Percentiles rank a stretch among this genome's conserved stretches.
Conservation (phyloP, 2,888 invertebrate species). For the Gastracanthus pulcherrimus region DNA sequence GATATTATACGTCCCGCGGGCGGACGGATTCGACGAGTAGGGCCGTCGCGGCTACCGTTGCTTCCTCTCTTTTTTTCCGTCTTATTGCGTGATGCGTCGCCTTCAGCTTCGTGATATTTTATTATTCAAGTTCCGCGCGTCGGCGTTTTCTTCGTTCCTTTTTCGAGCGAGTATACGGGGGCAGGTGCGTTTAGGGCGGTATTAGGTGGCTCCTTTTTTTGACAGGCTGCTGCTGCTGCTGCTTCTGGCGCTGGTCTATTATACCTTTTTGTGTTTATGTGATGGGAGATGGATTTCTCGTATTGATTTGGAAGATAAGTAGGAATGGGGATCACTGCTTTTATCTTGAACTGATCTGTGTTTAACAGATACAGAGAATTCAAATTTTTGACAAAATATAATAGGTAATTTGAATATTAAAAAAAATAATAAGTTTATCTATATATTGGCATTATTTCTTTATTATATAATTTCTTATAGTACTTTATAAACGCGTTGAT, state of each 20-base stretch:
- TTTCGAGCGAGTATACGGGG: neutral
- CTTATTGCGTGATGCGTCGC: neutral
- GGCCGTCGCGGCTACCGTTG: no score
- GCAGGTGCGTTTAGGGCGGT: neutral
- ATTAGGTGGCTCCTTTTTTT: neutral
- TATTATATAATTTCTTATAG: no score
- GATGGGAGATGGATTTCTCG: neutral
- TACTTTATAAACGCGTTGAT: no score
- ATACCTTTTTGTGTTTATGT: neutral
- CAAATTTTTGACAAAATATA: no score
- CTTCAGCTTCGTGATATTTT: neutral
- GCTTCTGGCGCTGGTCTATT: neutral
- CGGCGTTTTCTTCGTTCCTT: neutral
- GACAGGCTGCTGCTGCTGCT: neutral
- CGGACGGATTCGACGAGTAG: constrained; percentile 23
- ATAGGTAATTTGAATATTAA: no score
- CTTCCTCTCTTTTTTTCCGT: neutral
- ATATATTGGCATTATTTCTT: no score
- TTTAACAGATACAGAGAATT: no score
- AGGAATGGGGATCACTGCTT: no score
- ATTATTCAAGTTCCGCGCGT: constrained; percentile 39
- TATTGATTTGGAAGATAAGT: neutral
- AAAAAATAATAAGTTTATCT: no score
- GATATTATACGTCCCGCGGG: constrained; percentile 1
- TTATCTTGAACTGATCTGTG: no score